phyloP scores from a whole-genome alignment of 2,113 vertebrate genomes.

The Epinephelus cyanopodus region DNA sequence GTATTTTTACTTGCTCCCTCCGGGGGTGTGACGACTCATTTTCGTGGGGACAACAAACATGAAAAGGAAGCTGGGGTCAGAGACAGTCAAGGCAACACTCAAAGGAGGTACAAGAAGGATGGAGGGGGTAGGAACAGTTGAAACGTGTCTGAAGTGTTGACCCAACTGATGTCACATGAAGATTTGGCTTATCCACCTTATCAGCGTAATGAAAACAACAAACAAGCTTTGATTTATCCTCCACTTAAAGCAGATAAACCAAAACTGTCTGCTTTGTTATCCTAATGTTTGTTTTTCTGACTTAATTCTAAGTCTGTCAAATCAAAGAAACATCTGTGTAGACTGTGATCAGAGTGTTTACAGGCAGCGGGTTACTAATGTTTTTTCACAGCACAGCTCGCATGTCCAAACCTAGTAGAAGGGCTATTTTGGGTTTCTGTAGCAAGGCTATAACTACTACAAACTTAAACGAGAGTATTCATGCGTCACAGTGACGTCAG shows the following conservation, averaged over 20 bases:
- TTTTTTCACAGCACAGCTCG: neutral
- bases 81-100: neutral
- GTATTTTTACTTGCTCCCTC: constrained; percentile 17
- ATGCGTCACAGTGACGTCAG: no score
- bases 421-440: neutral
- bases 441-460: neutral
- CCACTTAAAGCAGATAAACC: neutral
- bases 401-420: neutral
- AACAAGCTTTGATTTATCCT: neutral
- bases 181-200: neutral
- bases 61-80: neutral
- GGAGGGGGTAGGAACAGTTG: neutral
- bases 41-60: neutral
- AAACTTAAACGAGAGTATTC: no score
- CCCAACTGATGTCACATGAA: no score
- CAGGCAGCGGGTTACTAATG: no score
- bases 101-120: neutral
- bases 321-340: neutral
- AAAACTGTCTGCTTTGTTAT: neutral
- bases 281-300: neutral
- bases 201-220: neutral
- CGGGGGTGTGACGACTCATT: neutral
- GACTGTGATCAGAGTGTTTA: neutral
- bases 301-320: neutral
- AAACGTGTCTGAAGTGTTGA: neutral